phyloP scores from a whole-genome alignment of 2,888 invertebrate genomes.

The Cryptophagus acutangulus region DNA sequence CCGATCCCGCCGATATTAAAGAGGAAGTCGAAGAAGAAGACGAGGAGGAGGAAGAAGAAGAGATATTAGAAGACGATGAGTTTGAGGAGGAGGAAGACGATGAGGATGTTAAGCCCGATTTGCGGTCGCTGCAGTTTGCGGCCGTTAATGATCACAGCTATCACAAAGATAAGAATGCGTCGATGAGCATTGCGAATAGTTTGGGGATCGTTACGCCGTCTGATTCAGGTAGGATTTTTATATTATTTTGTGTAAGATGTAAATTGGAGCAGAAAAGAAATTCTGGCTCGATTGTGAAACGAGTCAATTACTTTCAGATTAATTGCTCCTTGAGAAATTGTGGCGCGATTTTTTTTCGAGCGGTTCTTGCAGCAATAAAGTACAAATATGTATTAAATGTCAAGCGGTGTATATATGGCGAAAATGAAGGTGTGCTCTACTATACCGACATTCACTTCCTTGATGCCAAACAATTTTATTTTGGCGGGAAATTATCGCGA shows the following conservation, averaged over 20 bases:
- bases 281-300: neutral
- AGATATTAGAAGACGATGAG: constrained; percentile 38
- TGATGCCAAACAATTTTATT: no score
- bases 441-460: no score
- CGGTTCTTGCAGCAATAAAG: no score
- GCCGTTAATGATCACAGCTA: constrained; percentile 63
- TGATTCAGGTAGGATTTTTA: constrained; percentile 71
- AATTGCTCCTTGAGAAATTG: no score
- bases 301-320: constrained; percentile 1
- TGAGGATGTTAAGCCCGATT: constrained; percentile 29
- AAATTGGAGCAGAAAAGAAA: neutral
- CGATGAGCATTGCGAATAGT: constrained; percentile 55
- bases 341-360: neutral
- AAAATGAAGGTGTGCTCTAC: no score
- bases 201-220: constrained; percentile 83
- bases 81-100: constrained; percentile 37
- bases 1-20: constrained; percentile 45
- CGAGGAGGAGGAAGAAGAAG: constrained; percentile 27
- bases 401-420: no score
- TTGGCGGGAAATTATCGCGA: no score
- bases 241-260: neutral
- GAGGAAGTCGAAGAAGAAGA: constrained; percentile 31
- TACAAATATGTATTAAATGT: no score
- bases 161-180: constrained; percentile 55
- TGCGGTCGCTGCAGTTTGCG: constrained; percentile 40